Evolutionary conservation across 30 jellyfish, hydroid and myxozoan species (phyloP), one percentile per base, ranked within the genome.

Genomic region (Morbakka virulenta): DNA sequence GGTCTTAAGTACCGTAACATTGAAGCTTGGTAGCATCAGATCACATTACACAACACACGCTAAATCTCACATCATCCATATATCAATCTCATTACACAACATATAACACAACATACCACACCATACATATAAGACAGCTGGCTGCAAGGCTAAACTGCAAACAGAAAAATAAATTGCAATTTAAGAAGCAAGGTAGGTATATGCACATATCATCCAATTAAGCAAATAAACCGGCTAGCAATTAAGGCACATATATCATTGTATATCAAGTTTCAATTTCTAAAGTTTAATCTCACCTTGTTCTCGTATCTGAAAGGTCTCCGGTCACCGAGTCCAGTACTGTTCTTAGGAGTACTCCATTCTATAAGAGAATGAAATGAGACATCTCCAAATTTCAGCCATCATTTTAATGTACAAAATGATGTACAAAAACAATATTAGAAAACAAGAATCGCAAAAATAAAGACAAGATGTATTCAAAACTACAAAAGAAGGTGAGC

Each of bases 271-370:
- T n/a, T 21, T 23, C 81, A 69, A 69, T 13, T 32, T 11, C 25
- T 30, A 33, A 52, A 4, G 33, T 32, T 29, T 11, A 21, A 22
- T 23, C 53, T 71, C 31, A 90, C 98, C 98, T 87, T 14, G 96
- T 94, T 33, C 99, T 95, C 6, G 99, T 94, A 70, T 94, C 99
- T 11, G 97, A 86, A 26, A 94, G 86, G 71, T 94, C 99, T 11
- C 99, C 99, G 0, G 99, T 94, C 25, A 94, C 99, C 0, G 97
- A 68, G 50, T 94, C 99, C 75, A 94, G 75, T 13, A 88, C 97
- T 3, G 99, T 94, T 52, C 99, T 36, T 32, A 94, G 50, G 27
- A 94, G 86, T 28, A 94, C 99, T 35, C 99, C 99, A 83, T 94
- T 94, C 97, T 88, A 61, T 14, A 72, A 70, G 22, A 29, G 36